phyloP scores from a whole-genome alignment of 2,113 vertebrate genomes.

The Ochotona curzoniae region DNA sequence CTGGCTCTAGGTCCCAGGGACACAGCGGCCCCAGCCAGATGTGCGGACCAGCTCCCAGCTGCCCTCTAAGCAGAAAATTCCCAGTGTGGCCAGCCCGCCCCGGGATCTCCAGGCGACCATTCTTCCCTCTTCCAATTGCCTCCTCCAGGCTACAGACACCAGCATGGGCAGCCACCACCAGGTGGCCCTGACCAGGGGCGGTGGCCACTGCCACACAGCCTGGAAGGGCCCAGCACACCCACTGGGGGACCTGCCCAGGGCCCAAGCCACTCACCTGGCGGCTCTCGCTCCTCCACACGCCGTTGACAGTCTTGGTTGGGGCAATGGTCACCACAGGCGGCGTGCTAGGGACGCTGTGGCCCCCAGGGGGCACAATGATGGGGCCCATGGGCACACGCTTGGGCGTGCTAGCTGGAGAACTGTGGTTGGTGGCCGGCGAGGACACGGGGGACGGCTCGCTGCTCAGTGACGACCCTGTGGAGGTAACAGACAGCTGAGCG shows the following conservation, averaged over 20 bases:
- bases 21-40: background rate
- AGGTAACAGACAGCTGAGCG: background rate
- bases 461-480: slow-evolving; percentile 96
- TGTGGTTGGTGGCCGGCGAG: slow-evolving; percentile 98
- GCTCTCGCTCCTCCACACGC: slow-evolving; percentile 96
- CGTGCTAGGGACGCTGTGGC: slow-evolving; percentile 97
- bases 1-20: background rate
- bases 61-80: too few species aligned
- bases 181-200: too few species aligned
- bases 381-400: slow-evolving; percentile 97
- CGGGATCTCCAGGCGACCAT: background rate
- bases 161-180: too few species aligned
- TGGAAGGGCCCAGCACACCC: too few species aligned
- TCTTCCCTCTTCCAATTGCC: too few species aligned
- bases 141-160: too few species aligned
- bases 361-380: slow-evolving; percentile 93
- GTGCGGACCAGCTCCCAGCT: background rate
- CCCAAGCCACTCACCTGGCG: slow-evolving; percentile 89
- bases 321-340: slow-evolving; percentile 99
- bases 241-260: too few species aligned
- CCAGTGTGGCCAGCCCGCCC: background rate
- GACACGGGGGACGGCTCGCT: slow-evolving; percentile 98
- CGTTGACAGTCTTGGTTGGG: slow-evolving; percentile 98
- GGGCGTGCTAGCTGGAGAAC: slow-evolving; percentile 97
- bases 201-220: too few species aligned